A percentile compares a stretch with the other conserved stretches of the same genome.
These are phyloP conservation scores for Gorsachius goisagi DNA, from an alignment of 2,113 vertebrate species.

Conservation along the genomic window DNA sequence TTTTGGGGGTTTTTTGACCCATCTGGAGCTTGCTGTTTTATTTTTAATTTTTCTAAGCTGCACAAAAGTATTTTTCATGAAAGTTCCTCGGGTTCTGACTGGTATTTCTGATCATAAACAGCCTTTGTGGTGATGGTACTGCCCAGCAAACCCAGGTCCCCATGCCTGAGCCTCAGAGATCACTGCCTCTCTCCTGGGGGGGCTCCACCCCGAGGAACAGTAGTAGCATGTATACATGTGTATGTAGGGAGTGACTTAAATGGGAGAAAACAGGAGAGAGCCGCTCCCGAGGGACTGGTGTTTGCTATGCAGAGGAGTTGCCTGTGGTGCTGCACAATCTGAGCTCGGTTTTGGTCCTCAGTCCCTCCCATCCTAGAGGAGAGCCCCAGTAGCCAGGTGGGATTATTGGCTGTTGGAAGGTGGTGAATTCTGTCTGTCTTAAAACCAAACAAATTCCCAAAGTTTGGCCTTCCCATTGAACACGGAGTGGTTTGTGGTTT, in stretches of 20 bases:
- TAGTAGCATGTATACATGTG: not conserved
- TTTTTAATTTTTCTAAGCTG: not conserved
- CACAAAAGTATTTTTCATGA: not conserved
- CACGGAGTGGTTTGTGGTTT: not conserved
- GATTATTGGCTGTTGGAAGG: not conserved
- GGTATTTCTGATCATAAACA: not conserved
- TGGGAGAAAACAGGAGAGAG: not conserved
- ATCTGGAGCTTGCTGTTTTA: not conserved
- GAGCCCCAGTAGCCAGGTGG: fast-evolving
- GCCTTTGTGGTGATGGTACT: not conserved
- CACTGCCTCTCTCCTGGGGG: not conserved
- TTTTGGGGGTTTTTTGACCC: too few relatives aligned
- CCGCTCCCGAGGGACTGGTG: not conserved
- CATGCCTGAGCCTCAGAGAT: not conserved
- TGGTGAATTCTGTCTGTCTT: not conserved
- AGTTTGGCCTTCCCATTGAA: not conserved
- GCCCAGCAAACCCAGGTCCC: not conserved
- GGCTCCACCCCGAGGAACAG: not conserved
- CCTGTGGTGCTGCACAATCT: not conserved
- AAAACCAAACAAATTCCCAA: not conserved
- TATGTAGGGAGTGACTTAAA: not conserved
- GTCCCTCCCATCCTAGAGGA: not conserved
- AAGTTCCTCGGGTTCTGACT: not conserved
- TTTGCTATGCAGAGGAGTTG: not conserved
- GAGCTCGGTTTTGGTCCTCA: not conserved